phyloP scores from a whole-genome alignment of 1,140 invertebrate genomes.

The Aphelenchoides fujianensis region DNA sequence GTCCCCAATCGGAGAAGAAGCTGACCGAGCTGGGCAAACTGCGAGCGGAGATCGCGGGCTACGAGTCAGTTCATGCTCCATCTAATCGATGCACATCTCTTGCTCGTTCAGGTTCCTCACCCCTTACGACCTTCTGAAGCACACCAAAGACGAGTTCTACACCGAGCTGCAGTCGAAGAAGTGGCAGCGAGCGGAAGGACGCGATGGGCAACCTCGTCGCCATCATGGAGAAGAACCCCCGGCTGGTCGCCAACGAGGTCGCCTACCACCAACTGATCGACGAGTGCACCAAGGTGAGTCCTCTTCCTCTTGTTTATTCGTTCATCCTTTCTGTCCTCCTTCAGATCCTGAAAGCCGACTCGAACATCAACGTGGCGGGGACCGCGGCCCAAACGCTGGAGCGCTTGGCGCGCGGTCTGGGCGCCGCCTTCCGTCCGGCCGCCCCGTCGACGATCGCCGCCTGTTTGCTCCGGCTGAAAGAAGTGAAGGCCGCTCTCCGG shows the following conservation, averaged over 20 bases:
- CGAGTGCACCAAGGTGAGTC: conserved; percentile 78
- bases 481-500: conserved; percentile 82
- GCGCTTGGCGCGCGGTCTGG: conserved; percentile 78
- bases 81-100: no score
- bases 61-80: neutral
- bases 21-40: neutral
- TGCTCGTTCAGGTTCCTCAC: neutral
- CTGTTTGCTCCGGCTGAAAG: conserved; percentile 91
- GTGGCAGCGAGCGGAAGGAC: conserved; percentile 93
- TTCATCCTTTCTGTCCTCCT: conserved; percentile 20
- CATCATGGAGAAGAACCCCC: conserved; percentile 72
- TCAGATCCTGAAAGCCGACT: conserved; percentile 72
- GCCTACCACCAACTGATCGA: conserved; percentile 78
- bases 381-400: conserved; percentile 80
- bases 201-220: conserved; percentile 77
- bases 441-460: conserved; percentile 71
- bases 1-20: neutral
- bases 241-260: conserved; percentile 40
- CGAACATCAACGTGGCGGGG: conserved; percentile 87
- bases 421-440: conserved; percentile 82
- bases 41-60: neutral
- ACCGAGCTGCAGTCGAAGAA: conserved; percentile 70
- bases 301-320: no score
- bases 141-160: conserved; percentile 23
- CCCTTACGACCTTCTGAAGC: conserved; percentile 28